Base-by-base conservation (phyloP, 2,888 invertebrate genomes). In the Onthophagus sagittarius region DNA sequence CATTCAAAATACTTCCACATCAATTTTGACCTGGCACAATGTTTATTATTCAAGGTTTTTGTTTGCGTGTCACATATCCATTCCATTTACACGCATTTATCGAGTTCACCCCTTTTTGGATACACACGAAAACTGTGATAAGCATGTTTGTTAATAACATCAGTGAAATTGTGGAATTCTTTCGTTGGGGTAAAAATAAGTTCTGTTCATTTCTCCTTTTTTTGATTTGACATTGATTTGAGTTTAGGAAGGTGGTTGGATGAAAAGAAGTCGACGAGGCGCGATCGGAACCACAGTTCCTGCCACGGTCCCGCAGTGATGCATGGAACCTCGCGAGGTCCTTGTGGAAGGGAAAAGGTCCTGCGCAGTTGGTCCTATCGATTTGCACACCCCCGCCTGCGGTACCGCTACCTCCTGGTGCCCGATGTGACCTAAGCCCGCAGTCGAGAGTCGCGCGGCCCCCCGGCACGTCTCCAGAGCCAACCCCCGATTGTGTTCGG, bases 361-460 rank as follows among this genome's bases (percentile, higher is more conserved):
- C 74, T 79, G 80, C 79, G 79, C 77, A 79, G 69, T 78, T 74
- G 73, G 75, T 73, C 74, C 72, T 79, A 79, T 79, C 79, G 79
- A 79, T 79, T 77, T 79, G 83, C 80, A 74, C 85, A 73, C 83
- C 73, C 83, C 82, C 75, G 89, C 87, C 80, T 87, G 88, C 77
- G 88, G 85, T 71, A 86, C 82, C 79, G 86, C 83, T 79, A 85
- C 86, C 80, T 83, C 86, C 86, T 86, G 85, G 86, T 84, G 86
- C 85, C 81, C 84, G 83, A 79, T 83, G 79, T 77, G 86, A 85
- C 81, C 82, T 86, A 85, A 87, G 87, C 86, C 86, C 87, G 80
- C 86, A 86, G 86, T 76, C 86, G 82, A 79, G 87, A 83, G 85
- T 79, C 78, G 86, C 80, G 74, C 84, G 85, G 82, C 32, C 67